These are phyloP conservation scores for Coleophora deauratella DNA, from an alignment of 2,888 invertebrate genomes.

Conservation along the genomic window DNA sequence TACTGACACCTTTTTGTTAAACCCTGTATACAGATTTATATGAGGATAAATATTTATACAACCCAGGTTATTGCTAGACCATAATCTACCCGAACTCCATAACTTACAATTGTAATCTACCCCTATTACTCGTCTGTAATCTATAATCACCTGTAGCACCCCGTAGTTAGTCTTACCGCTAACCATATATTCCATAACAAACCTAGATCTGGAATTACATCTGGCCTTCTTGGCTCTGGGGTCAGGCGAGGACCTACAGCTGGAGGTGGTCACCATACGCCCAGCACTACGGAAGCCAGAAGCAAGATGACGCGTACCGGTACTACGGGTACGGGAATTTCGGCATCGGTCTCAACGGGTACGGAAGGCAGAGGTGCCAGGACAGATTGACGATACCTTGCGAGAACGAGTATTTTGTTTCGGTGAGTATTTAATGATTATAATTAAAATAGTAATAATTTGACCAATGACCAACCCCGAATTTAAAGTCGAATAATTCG, in stretches of 20 bases:
- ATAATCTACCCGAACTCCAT: no score
- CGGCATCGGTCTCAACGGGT: conserved; percentile 39
- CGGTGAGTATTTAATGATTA: conserved; percentile 57
- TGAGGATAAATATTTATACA: no score
- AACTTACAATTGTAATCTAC: no score
- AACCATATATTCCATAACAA: conserved; percentile 25
- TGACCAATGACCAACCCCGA: no score
- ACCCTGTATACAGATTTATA: no score
- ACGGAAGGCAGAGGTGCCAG: conserved; percentile 70
- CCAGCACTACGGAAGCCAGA: conserved; percentile 39
- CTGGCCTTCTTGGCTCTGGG: conserved; percentile 60
- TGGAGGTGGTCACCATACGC: conserved; percentile 53
- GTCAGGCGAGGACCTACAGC: conserved; percentile 32
- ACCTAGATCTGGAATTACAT: conserved; percentile 62
- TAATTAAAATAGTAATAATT: no score
- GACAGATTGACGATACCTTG: conserved; percentile 88
- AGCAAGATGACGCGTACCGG: conserved; percentile 32
- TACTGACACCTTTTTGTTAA: no score
- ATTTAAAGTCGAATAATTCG: no score
- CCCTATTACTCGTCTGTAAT: no score
- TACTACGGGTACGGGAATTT: conserved; percentile 58
- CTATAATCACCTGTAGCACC: conserved; percentile 20
- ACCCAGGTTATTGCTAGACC: no score
- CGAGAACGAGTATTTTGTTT: conserved; percentile 87
- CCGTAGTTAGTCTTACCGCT: conserved; percentile 47